Conservation (phyloP, 2,113 vertebrate genomes). For the Oenanthe melanoleuca region DNA sequence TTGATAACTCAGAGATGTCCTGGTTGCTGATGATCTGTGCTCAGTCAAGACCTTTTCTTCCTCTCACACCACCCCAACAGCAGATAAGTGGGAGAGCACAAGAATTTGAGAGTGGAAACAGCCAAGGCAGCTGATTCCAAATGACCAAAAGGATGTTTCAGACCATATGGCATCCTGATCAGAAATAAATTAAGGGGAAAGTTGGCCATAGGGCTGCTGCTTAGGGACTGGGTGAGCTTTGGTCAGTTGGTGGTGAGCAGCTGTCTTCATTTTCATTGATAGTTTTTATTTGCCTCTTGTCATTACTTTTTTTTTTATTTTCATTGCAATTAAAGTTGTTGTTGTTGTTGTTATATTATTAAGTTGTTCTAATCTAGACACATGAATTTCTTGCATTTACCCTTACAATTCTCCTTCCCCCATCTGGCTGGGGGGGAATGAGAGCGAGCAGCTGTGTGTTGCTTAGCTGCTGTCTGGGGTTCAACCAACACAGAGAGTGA, state of each 20-base stretch:
- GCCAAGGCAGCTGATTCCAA: background rate
- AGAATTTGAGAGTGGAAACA: background rate
- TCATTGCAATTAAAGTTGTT: background rate
- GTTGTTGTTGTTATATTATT: background rate
- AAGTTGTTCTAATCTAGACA: background rate
- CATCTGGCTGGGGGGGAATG: background rate
- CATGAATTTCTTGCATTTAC: background rate
- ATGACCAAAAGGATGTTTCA: background rate
- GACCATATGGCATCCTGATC: no score
- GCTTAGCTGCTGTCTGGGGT: background rate
- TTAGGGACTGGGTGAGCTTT: background rate
- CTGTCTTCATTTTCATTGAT: background rate
- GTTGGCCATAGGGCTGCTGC: background rate
- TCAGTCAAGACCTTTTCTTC: background rate
- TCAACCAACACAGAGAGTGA: background rate
- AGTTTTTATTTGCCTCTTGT: background rate
- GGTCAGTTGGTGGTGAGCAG: background rate
- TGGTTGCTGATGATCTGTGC: background rate
- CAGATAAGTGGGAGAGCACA: fast-evolving
- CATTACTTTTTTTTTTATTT: background rate
- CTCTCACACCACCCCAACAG: background rate
- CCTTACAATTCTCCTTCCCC: background rate
- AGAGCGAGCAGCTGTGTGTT: fast-evolving
- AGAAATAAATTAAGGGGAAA: background rate
- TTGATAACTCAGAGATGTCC: background rate